These are phyloP conservation scores for Mastomys coucha DNA, from an alignment of 2,113 vertebrate species.

Conservation along the genomic window DNA sequence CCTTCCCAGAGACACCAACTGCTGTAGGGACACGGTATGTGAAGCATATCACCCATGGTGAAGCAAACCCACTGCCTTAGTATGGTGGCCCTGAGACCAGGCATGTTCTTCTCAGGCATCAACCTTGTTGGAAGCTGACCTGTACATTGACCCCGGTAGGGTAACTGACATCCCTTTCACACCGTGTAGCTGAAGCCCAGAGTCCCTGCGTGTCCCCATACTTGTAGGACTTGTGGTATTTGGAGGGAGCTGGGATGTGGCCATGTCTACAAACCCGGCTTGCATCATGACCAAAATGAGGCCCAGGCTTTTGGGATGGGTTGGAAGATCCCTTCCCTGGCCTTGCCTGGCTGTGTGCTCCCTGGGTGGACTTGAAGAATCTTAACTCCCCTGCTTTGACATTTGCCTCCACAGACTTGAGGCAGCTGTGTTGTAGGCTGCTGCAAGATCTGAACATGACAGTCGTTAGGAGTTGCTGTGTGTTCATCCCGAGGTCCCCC, in stretches of 20 bases:
- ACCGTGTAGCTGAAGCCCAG: neutral
- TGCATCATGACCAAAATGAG: neutral
- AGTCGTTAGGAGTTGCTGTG: neutral
- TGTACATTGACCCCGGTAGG: neutral
- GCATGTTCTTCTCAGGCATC: neutral
- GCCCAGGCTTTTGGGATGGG: neutral
- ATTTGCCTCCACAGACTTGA: neutral
- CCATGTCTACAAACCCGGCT: neutral
- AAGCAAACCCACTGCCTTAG: too few species aligned
- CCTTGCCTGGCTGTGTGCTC: neutral
- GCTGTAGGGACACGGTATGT: neutral
- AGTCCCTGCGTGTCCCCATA: neutral
- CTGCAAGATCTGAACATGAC: neutral
- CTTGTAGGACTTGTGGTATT: neutral
- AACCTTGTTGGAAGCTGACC: neutral
- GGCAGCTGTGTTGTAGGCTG: fast-evolving
- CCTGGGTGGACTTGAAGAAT: neutral
- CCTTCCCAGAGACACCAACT: neutral
- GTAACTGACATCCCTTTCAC: too few species aligned
- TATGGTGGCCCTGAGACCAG: neutral
- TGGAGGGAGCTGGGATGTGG: neutral
- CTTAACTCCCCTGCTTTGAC: fast-evolving
- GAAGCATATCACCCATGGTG: too few species aligned
- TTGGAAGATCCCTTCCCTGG: neutral
- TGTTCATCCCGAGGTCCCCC: fast-evolving